These are phyloP conservation scores for Ephydatia muelleri DNA, from an alignment of 37 sponge, comb jelly and placozoan species.

Conservation along the genomic window DNA sequence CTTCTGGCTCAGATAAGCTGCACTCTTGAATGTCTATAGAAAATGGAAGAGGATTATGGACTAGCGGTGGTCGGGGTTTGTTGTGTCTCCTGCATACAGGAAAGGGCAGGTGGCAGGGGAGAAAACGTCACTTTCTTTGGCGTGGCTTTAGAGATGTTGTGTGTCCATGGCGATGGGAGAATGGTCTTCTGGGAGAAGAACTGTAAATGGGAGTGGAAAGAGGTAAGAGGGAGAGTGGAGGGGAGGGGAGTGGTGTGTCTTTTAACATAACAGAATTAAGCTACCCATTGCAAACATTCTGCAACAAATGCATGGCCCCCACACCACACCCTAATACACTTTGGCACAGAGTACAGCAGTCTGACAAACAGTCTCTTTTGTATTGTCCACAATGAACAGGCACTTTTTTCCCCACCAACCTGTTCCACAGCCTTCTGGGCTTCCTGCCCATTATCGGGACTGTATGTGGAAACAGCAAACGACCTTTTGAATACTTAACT, in stretches of 20 bases:
- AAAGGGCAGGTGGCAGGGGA: slow-evolving; percentile 58
- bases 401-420: background rate
- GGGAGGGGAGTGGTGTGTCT: no score
- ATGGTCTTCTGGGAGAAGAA: slow-evolving; percentile 74
- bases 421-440: slow-evolving; percentile 43
- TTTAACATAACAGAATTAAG: no score
- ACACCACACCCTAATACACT: no score
- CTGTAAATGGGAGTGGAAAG: background rate
- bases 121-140: slow-evolving; percentile 75
- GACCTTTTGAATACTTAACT: background rate
- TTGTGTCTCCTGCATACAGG: slow-evolving; percentile 45
- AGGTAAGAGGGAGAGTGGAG: no score
- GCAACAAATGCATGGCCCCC: no score
- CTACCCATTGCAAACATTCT: no score
- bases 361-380: background rate
- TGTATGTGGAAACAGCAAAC: background rate
- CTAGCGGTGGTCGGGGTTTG: background rate
- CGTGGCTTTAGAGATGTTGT: background rate
- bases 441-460: slow-evolving; percentile 50
- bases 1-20: slow-evolving; percentile 33
- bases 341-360: no score
- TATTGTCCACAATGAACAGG: background rate
- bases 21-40: slow-evolving; percentile 20
- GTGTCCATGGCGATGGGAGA: slow-evolving; percentile 72
- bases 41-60: background rate